phyloP scores from a whole-genome alignment of 1,140 invertebrate species.

The Dermatophagoides farinae region DNA sequence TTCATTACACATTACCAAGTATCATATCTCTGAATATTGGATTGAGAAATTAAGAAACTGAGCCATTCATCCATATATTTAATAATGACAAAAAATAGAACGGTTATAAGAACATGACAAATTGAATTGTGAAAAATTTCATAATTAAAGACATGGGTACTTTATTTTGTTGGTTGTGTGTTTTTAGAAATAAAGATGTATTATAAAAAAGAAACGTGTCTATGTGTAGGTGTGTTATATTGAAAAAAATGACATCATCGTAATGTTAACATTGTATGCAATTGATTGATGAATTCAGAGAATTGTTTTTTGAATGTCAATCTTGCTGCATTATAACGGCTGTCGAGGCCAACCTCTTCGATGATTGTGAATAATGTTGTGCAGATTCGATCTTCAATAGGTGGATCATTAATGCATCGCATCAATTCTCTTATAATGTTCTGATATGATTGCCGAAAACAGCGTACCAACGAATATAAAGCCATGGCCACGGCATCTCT shows the following conservation, averaged over 20 bases:
- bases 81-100: too few species aligned
- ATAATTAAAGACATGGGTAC: too few species aligned
- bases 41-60: too few species aligned
- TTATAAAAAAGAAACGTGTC: too few species aligned
- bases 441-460: neutral
- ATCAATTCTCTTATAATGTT: neutral
- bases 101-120: too few species aligned
- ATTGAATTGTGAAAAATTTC: too few species aligned
- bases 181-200: too few species aligned
- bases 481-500: constrained; percentile 7
- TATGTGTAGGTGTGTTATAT: too few species aligned
- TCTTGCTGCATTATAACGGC: neutral
- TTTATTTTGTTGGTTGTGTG: too few species aligned
- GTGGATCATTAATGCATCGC: neutral
- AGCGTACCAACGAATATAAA: constrained; percentile 6
- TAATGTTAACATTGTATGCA: neutral
- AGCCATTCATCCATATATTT: too few species aligned
- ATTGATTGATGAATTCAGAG: constrained; percentile 1
- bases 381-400: neutral
- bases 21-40: too few species aligned
- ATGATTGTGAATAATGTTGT: neutral
- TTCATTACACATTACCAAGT: too few species aligned
- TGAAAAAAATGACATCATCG: neutral
- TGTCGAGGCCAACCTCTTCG: neutral
- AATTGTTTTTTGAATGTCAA: constrained; percentile 2